phyloP scores from a whole-genome alignment of 2,888 invertebrate genomes.

The Leucophenga montana region DNA sequence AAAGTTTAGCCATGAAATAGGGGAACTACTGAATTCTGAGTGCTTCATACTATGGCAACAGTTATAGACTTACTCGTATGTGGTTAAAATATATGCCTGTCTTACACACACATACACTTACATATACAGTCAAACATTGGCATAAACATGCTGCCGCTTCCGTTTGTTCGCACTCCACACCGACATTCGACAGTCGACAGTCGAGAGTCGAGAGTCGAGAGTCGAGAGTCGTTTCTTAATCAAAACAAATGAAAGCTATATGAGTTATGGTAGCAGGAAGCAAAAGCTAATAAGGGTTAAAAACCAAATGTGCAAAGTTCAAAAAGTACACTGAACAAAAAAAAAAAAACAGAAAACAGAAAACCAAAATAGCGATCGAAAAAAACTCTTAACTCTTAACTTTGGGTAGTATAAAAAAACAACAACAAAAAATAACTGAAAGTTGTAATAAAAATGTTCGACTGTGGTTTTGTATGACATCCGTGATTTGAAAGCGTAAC shows the following conservation, averaged over 20 bases:
- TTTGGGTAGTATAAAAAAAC: too few species aligned
- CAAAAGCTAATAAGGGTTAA: constrained; percentile 63
- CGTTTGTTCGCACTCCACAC: constrained; percentile 17
- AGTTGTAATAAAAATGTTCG: constrained; percentile 60
- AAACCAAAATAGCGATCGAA: neutral
- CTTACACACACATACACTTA: constrained; percentile 1
- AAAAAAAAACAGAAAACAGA: neutral
- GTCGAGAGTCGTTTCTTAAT: constrained; percentile 58
- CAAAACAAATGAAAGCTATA: constrained; percentile 67
- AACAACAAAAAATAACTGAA: neutral
- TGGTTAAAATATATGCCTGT: neutral
- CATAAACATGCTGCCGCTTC: constrained; percentile 7
- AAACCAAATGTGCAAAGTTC: constrained; percentile 43
- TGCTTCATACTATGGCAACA: too few species aligned
- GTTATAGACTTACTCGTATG: too few species aligned
- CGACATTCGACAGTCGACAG: constrained; percentile 38
- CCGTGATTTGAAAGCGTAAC: constrained; percentile 52
- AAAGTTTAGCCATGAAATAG: neutral
- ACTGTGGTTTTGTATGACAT: constrained; percentile 51
- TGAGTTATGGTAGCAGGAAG: constrained; percentile 52
- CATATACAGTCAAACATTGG: constrained; percentile 14
- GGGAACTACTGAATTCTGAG: too few species aligned
- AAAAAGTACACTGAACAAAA: constrained; percentile 30
- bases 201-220: constrained; percentile 36
- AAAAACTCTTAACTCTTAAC: neutral